Base-by-base conservation (phyloP, 2,888 invertebrate genomes). In the Netelia fuscicornis region DNA sequence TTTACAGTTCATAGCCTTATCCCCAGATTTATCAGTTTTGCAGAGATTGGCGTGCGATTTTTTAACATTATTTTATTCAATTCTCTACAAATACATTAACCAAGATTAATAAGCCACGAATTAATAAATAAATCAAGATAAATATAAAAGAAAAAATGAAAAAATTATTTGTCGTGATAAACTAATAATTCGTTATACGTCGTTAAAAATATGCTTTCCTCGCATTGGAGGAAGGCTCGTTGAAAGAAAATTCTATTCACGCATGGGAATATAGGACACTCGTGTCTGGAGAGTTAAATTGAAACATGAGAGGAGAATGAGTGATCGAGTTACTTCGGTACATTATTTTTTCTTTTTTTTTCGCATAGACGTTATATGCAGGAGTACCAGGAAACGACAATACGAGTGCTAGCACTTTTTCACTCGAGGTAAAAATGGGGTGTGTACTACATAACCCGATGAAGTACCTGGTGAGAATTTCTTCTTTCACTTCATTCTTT, bases 371-470 rank as follows among this genome's bases (percentile, higher is more conserved):
- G 37, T n/a, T 20, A 64, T 20, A 44, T 20, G 62, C 60, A 10
- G 30, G 30, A 11, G n/a, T 13, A 44, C 17, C 20, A 10, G 30
- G 60, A 30, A 48, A 72, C 52, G 54, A 60, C 54, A 65, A 75
- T 75, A 68, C 56, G 68, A 68, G 72, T 52, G 30, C 72, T 37
- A 67, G 75, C 81, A 79, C 81, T 78, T 81, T 85, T 54, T 72
- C 58, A 71, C 75, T 70, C 13, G 54, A 64, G 44, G 17, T 48
- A 79, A 79, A 77, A 62, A 11, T 37, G 37, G 5, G 58, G 67
- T 60, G 10, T 42, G 44, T 10, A 71, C 70, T 30, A 56, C 54
- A 75, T 54, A 64, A n/a, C 25, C 44, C 67, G 44, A 65, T 62
- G 30, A n/a, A 77, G 67, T 68, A 67, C 68, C 25, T 44, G 52